A percentile compares a stretch with the other conserved stretches of the same genome.
phyloP scores from a whole-genome alignment of 2,113 vertebrate species.

The Acinonyx jubatus region DNA sequence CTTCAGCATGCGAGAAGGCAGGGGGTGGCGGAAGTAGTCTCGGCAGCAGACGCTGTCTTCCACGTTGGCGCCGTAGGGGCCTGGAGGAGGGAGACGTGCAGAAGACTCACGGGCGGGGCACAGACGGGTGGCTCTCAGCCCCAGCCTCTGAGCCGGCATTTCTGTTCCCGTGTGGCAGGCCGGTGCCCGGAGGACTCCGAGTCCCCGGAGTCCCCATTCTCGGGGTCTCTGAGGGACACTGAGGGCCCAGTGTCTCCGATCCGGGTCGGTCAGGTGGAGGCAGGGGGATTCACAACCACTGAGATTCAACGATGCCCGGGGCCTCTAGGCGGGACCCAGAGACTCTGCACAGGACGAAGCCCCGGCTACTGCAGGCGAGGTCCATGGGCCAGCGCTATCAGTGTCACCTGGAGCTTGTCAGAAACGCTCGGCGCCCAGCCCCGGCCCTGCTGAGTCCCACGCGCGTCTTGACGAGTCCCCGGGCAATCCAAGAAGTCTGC shows the following conservation, averaged over 20 bases:
- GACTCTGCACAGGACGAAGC: not conserved
- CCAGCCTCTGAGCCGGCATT: not conserved
- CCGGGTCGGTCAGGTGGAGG: not conserved
- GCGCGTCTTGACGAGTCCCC: not conserved
- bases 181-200: not conserved
- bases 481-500: not conserved
- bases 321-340: not conserved
- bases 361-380: not conserved
- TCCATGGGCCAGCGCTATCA: accelerated
- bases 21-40: not conserved
- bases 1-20: not conserved
- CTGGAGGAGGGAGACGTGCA: not conserved
- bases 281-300: not conserved
- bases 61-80: slow-evolving; percentile 63
- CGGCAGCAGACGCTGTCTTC: slow-evolving; percentile 72
- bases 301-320: accelerated
- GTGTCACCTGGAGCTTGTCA: not conserved
- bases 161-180: not conserved
- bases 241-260: not conserved
- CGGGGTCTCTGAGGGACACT: not conserved
- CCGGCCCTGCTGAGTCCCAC: accelerated
- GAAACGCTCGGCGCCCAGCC: accelerated
- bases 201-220: not conserved
- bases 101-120: not conserved
- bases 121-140: not conserved